A percentile compares a stretch with the other conserved stretches of the same genome.
Evolutionary conservation across 2,888 invertebrate genomes (phyloP).

Genomic region (Incurvaria masculella): DNA sequence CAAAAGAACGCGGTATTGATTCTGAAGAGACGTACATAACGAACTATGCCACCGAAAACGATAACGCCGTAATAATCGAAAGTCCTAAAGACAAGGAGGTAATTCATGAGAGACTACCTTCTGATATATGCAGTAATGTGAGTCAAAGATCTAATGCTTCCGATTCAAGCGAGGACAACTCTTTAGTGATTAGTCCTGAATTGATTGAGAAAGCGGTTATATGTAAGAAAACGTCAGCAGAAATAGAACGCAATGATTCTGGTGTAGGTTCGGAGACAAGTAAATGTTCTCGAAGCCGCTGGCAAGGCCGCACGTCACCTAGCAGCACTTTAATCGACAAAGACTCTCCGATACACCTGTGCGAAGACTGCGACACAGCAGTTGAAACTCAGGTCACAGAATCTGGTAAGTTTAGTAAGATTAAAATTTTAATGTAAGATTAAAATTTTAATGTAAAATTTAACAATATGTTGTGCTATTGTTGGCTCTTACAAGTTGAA

Average conservation of each 20-base stretch:
- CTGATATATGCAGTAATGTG: constrained; percentile 64
- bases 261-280: constrained; percentile 92
- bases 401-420: constrained; percentile 38
- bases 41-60: constrained; percentile 53
- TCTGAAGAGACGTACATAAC: constrained; percentile 70
- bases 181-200: constrained; percentile 61
- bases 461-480: too few relatives aligned
- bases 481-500: too few relatives aligned
- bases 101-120: constrained; percentile 43
- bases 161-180: constrained; percentile 83
- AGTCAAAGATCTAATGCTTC: constrained; percentile 80
- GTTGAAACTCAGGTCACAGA: constrained; percentile 75
- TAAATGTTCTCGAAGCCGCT: constrained; percentile 76
- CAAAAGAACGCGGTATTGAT: constrained; percentile 71
- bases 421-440: constrained; percentile 1
- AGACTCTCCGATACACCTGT: constrained; percentile 64
- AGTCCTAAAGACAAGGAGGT: constrained; percentile 57
- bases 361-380: constrained; percentile 84
- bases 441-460: too few relatives aligned
- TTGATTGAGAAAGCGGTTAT: constrained; percentile 51
- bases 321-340: constrained; percentile 48
- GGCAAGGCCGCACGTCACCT: constrained; percentile 57
- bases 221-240: constrained; percentile 62
- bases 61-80: constrained; percentile 49
- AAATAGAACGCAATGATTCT: constrained; percentile 89